Evolutionary conservation across 2,113 vertebrate species (phyloP).

Genomic region (Gopherus flavomarginatus): DNA sequence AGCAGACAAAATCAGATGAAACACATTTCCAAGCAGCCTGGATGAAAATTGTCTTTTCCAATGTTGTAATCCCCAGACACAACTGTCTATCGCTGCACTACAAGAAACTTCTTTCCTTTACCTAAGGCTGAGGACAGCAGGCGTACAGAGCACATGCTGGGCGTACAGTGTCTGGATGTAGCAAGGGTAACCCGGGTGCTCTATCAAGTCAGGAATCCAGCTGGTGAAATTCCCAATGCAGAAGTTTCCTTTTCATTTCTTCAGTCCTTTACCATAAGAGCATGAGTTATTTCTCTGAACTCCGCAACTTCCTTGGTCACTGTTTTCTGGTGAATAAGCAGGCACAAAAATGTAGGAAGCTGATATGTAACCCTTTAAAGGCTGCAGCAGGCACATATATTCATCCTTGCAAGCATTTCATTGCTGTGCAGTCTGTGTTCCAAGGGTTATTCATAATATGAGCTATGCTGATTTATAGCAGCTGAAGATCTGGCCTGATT

Average conservation of each 20-base stretch:
- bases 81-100: neutral
- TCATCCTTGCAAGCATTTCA: neutral
- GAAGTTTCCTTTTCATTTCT: neutral
- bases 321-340: neutral
- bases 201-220: neutral
- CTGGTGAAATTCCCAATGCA: neutral
- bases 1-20: neutral
- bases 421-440: no score
- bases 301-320: neutral
- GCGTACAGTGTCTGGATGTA: neutral
- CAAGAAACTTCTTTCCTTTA: neutral
- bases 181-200: neutral
- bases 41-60: neutral
- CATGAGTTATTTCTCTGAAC: neutral
- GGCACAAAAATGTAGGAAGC: neutral
- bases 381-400: neutral
- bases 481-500: no score
- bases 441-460: no score
- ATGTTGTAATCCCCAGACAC: neutral
- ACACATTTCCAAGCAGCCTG: neutral
- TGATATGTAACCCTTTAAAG: neutral
- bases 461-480: no score
- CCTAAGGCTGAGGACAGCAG: neutral
- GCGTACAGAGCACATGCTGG: neutral
- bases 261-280: neutral